Evolutionary conservation across 2,888 invertebrate genomes (phyloP).

Genomic region (Temnothorax unifasciatus): DNA sequence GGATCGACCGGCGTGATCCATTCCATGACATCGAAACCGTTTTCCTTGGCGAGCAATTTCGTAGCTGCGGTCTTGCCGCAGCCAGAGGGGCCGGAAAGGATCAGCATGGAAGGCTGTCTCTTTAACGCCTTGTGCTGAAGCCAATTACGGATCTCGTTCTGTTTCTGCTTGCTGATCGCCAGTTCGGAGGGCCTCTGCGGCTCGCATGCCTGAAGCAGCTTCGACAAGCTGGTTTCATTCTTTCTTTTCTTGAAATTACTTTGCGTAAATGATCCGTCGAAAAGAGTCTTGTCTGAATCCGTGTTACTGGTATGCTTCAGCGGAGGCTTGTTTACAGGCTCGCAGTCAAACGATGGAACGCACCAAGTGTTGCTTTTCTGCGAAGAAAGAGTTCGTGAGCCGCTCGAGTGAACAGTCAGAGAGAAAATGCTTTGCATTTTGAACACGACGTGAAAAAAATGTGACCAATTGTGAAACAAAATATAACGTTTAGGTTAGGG

Average conservation of each 20-base stretch:
- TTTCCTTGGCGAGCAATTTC: constrained; percentile 89
- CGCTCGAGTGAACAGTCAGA: neutral
- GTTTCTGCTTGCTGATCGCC: constrained; percentile 82
- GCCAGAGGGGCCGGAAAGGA: constrained; percentile 94
- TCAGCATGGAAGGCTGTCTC: constrained; percentile 85
- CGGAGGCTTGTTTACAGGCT: constrained; percentile 44
- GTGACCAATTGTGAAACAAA: neutral
- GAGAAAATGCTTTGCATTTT: neutral
- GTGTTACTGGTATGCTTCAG: constrained; percentile 50
- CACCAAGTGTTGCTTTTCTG: constrained; percentile 72
- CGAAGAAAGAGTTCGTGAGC: neutral
- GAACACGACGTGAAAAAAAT: neutral
- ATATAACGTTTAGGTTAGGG: neutral
- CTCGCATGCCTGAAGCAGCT: constrained; percentile 78
- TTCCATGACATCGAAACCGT: constrained; percentile 90
- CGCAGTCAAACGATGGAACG: constrained; percentile 72
- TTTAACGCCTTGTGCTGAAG: constrained; percentile 69
- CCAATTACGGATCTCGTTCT: constrained; percentile 83
- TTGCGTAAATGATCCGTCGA: neutral
- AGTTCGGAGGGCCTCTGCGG: constrained; percentile 80
- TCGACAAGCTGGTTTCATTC: constrained; percentile 72
- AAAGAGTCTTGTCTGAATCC: neutral
- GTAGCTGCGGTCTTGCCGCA: constrained; percentile 94
- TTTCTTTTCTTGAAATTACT: constrained; percentile 62
- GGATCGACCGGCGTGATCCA: constrained; percentile 94